phyloP scores from a whole-genome alignment of 2,797 vertebrate genomes.

The Champsocephalus esox region DNA sequence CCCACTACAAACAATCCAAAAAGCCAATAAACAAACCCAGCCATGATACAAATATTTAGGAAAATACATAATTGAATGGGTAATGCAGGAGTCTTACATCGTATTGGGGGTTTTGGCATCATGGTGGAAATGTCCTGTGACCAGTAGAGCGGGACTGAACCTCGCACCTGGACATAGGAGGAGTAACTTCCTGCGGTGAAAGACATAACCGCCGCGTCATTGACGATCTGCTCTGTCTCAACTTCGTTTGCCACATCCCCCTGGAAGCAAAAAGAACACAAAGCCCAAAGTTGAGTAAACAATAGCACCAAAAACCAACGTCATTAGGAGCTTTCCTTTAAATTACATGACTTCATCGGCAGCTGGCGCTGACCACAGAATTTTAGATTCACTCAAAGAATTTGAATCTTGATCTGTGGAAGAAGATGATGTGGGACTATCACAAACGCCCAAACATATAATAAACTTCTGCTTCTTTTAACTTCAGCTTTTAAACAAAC shows the following conservation, averaged over 20 bases:
- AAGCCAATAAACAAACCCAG: neutral
- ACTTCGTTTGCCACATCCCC: constrained; percentile 99
- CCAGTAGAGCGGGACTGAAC: constrained; percentile 98
- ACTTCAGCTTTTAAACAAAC: too few relatives aligned
- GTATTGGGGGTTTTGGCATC: constrained; percentile 99
- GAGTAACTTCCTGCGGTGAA: constrained; percentile 95
- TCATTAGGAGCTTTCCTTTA: neutral
- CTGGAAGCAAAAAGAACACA: constrained; percentile 71
- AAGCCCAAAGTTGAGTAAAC: neutral
- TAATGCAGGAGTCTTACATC: constrained; percentile 82
- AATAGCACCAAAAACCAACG: neutral
- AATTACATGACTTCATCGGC: neutral
- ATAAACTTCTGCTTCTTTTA: neutral
- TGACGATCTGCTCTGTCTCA: constrained; percentile 97
- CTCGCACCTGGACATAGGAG: constrained; percentile 96
- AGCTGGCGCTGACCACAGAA: neutral
- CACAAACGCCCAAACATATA: neutral
- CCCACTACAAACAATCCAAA: neutral
- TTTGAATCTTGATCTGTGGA: neutral
- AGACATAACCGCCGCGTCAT: constrained; percentile 96
- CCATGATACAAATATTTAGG: neutral
- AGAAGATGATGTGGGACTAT: neutral
- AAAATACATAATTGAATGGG: neutral
- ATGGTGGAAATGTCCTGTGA: constrained; percentile 99
- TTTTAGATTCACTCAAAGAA: neutral